phyloP scores from a whole-genome alignment of 2,113 vertebrate species.

The Pholis gunnellus region DNA sequence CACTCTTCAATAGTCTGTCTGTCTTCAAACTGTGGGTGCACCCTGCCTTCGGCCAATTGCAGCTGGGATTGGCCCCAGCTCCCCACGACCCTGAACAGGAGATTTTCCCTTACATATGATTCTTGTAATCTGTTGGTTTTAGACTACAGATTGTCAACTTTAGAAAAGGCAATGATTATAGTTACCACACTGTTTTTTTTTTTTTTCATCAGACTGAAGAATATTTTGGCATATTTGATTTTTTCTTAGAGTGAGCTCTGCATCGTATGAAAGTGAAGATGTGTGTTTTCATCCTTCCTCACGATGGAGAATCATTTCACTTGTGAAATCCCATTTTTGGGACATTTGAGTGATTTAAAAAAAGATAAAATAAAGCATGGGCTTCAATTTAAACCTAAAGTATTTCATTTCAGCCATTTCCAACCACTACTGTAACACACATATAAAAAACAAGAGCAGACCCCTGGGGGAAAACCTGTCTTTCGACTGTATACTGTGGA shows the following conservation, averaged over 20 bases:
- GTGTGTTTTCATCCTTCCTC: not conserved
- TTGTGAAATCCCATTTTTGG: not conserved
- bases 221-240: not conserved
- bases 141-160: not conserved
- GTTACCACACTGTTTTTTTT: not conserved
- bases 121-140: not conserved
- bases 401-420: not conserved
- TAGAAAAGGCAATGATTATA: not conserved
- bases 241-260: not conserved
- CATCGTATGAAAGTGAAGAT: not conserved
- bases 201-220: not conserved
- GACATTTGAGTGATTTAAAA: not conserved
- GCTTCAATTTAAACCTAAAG: not conserved
- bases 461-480: constrained; percentile 9
- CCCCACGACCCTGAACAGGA: too few relatives aligned
- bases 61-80: too few relatives aligned
- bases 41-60: too few relatives aligned
- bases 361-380: not conserved
- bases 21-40: too few relatives aligned
- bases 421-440: not conserved
- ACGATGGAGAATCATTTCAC: not conserved
- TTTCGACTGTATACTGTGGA: not conserved
- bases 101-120: not conserved
- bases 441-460: not conserved
- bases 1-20: too few relatives aligned